Conservation (phyloP, 2,888 invertebrate species). For the Lumbricus terrestris region DNA sequence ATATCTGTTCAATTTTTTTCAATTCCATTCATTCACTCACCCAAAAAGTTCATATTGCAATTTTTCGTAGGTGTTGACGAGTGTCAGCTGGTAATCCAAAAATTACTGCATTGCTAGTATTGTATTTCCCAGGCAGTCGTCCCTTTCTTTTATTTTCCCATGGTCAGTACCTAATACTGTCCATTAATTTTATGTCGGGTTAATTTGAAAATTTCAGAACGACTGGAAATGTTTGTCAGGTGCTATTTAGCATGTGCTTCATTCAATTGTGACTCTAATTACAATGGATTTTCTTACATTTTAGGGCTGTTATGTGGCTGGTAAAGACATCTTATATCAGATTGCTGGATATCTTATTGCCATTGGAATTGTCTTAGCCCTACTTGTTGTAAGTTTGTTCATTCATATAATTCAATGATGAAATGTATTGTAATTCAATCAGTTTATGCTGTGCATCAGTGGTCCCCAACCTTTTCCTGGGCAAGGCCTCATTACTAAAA, state of each 20-base stretch:
- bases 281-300: neutral
- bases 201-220: neutral
- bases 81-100: too few relatives aligned
- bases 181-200: neutral
- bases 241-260: neutral
- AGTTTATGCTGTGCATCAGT: neutral
- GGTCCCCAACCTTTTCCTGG: too few relatives aligned
- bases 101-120: too few relatives aligned
- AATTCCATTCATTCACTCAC: too few relatives aligned
- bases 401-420: neutral
- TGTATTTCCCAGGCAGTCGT: too few relatives aligned
- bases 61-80: too few relatives aligned
- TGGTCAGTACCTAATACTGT: too few relatives aligned
- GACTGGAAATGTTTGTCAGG: neutral
- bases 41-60: too few relatives aligned
- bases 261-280: neutral
- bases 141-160: too few relatives aligned
- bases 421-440: neutral
- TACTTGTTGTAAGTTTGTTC: constrained; percentile 34
- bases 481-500: too few relatives aligned
- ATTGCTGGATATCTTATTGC: constrained; percentile 36
- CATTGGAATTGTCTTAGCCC: constrained; percentile 35
- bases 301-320: constrained; percentile 37
- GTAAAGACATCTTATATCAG: constrained; percentile 29
- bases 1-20: neutral